phyloP scores from a whole-genome alignment of 2,797 vertebrate genomes.

The Syngnathus acus region DNA sequence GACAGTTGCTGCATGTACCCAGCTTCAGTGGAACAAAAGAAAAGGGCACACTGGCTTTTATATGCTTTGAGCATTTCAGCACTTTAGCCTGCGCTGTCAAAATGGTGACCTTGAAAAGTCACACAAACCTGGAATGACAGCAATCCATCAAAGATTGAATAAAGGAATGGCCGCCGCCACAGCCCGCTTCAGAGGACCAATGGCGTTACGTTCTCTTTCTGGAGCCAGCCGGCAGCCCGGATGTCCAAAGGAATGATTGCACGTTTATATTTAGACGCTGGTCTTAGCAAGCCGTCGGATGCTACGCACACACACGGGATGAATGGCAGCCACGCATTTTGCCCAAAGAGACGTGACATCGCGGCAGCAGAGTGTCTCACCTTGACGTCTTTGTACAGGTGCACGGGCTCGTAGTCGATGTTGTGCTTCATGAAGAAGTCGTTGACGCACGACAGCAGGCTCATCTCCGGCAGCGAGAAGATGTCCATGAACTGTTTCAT shows the following conservation, averaged over 20 bases:
- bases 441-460: slow-evolving; percentile 90
- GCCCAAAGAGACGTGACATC: neutral
- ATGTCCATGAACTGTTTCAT: slow-evolving; percentile 99
- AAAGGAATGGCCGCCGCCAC: slow-evolving; percentile 38
- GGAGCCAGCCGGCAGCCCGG: slow-evolving; percentile 40
- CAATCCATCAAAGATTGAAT: slow-evolving; percentile 49
- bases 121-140: slow-evolving; percentile 38
- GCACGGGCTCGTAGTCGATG: slow-evolving; percentile 95
- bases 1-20: no score
- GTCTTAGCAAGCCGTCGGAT: slow-evolving; percentile 29
- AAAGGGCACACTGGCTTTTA: neutral
- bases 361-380: slow-evolving; percentile 47
- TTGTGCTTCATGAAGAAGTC: slow-evolving; percentile 97
- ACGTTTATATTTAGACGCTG: slow-evolving; percentile 59
- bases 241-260: slow-evolving; percentile 33
- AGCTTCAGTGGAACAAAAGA: no score
- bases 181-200: slow-evolving; percentile 33
- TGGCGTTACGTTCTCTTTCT: slow-evolving; percentile 25
- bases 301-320: neutral
- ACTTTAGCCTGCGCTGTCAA: slow-evolving; percentile 2
- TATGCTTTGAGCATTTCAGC: neutral
- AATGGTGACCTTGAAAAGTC: slow-evolving; percentile 46
- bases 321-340: neutral
- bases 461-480: slow-evolving; percentile 97
- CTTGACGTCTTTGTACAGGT: slow-evolving; percentile 99